These are phyloP conservation scores for Perdix hodgsoniae DNA, from an alignment of 2,797 vertebrate genomes.

Conservation along the genomic window DNA sequence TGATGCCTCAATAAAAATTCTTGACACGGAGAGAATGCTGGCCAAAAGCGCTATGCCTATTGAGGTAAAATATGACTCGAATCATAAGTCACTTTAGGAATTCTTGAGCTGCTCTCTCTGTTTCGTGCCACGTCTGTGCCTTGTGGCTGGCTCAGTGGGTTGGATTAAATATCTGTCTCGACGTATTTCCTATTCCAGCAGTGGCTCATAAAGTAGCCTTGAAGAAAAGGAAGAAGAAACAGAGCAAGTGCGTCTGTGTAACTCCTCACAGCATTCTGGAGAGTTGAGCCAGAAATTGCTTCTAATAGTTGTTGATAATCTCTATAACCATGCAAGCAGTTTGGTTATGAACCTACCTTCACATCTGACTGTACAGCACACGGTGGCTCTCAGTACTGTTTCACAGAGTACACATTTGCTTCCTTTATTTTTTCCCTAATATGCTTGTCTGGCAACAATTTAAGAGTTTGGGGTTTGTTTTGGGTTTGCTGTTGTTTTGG, in stretches of 20 bases:
- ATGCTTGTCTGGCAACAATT: not conserved
- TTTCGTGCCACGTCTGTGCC: not conserved
- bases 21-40: slow-evolving; percentile 98
- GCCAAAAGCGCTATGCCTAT: slow-evolving; percentile 98
- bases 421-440: not conserved
- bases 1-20: slow-evolving; percentile 97
- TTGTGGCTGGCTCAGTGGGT: not conserved
- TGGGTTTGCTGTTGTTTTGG: too few relatives aligned
- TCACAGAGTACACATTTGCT: not conserved
- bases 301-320: not conserved
- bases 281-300: not conserved
- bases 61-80: slow-evolving; percentile 82
- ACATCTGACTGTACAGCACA: not conserved
- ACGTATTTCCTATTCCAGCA: not conserved
- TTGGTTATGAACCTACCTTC: rapidly evolving
- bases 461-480: not conserved
- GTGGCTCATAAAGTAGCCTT: not conserved
- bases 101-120: not conserved
- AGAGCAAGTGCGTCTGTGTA: not conserved
- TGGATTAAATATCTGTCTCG: not conserved
- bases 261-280: not conserved
- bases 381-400: not conserved
- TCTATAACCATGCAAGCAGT: not conserved
- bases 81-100: not conserved
- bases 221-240: slow-evolving; percentile 3